Conservation (phyloP, 2,888 invertebrate genomes). For the Drosophila pseudotalamancana region DNA sequence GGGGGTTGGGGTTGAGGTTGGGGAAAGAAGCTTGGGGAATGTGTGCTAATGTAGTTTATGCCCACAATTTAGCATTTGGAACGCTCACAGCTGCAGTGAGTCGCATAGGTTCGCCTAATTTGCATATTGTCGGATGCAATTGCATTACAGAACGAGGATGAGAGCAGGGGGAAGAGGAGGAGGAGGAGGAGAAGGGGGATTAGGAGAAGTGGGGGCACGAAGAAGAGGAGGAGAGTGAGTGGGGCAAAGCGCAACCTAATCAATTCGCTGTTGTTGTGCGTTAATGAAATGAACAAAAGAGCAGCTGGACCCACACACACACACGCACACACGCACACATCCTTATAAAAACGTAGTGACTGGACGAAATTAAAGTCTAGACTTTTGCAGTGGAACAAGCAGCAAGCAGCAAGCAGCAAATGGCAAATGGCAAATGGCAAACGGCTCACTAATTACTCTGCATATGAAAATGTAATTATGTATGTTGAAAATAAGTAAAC, state of each 20-base stretch:
- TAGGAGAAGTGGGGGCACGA: background rate
- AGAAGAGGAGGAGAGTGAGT: too few species aligned
- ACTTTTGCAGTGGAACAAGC: conserved; percentile 16
- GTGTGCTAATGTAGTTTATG: conserved; percentile 69
- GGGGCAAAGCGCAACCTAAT: conserved; percentile 35
- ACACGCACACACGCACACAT: background rate
- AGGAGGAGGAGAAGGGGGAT: background rate
- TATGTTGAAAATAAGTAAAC: conserved; percentile 47
- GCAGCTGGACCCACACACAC: conserved; percentile 1
- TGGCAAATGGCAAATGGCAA: conserved; percentile 6
- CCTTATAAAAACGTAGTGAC: conserved; percentile 22
- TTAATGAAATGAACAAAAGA: conserved; percentile 43
- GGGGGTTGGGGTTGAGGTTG: background rate
- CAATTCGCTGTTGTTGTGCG: conserved; percentile 63
- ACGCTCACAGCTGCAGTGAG: conserved; percentile 59
- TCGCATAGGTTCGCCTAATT: conserved; percentile 64
- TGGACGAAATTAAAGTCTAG: conserved; percentile 36
- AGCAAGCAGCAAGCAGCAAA: conserved; percentile 8
- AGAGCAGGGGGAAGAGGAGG: background rate
- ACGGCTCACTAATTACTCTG: conserved; percentile 49
- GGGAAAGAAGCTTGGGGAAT: conserved; percentile 12
- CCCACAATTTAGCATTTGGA: conserved; percentile 70
- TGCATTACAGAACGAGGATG: conserved; percentile 42
- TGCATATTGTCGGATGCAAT: conserved; percentile 68
- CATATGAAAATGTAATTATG: conserved; percentile 63